These are phyloP conservation scores for Frieseomelitta varia DNA, from an alignment of 1,140 invertebrate species.

Conservation along the genomic window DNA sequence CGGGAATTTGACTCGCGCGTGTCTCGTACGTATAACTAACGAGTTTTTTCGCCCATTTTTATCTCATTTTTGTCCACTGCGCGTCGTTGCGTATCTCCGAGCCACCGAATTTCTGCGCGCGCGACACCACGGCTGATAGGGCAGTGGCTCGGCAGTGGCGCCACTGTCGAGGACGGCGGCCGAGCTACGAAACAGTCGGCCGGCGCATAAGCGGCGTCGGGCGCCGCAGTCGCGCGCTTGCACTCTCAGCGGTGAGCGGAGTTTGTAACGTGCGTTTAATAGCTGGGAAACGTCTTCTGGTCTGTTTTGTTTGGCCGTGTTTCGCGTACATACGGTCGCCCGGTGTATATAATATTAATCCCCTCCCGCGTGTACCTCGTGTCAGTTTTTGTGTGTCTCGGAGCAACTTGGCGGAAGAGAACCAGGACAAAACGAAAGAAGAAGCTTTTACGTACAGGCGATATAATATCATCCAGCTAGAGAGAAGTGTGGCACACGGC, in stretches of 20 bases:
- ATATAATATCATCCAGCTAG: neutral
- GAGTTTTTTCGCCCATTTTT: no score
- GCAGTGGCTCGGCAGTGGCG: slow-evolving; percentile 60
- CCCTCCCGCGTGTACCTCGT: slow-evolving; percentile 3
- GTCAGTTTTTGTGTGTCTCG: neutral
- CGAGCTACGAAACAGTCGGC: slow-evolving; percentile 63
- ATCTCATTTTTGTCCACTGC: no score
- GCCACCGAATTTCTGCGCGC: slow-evolving; percentile 8
- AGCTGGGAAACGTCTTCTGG: slow-evolving; percentile 27
- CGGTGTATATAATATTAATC: slow-evolving; percentile 12
- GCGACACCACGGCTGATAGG: slow-evolving; percentile 22
- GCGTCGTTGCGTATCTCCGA: neutral
- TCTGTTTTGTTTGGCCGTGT: slow-evolving; percentile 26
- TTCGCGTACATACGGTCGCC: neutral
- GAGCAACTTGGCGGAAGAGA: neutral
- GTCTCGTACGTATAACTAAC: no score
- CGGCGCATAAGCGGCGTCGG: slow-evolving; percentile 72
- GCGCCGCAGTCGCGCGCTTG: slow-evolving; percentile 80
- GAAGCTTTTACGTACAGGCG: neutral
- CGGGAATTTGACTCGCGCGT: no score
- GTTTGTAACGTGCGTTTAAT: slow-evolving; percentile 57
- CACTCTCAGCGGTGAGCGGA: slow-evolving; percentile 77
- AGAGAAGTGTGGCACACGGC: neutral
- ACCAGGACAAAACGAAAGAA: neutral
- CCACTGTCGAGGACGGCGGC: slow-evolving; percentile 58